Percentiles rank a stretch among this genome's conserved stretches.
phyloP scores from a whole-genome alignment of 1,140 invertebrate species.

The Cheumatopsyche charites region DNA sequence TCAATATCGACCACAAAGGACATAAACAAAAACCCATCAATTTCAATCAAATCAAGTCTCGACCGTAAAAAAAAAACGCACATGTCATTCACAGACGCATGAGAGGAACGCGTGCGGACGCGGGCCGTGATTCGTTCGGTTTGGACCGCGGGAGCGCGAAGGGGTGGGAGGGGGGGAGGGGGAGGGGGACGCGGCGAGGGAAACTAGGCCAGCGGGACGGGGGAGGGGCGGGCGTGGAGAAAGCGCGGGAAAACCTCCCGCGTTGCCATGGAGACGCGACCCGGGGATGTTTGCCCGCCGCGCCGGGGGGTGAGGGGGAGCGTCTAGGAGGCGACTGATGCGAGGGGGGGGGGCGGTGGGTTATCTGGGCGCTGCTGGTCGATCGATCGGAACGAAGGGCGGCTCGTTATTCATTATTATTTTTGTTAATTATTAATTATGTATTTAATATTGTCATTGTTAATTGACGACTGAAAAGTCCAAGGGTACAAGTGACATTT shows the following conservation, averaged over 20 bases:
- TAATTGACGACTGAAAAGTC: too few species aligned
- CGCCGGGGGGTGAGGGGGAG: slow-evolving; percentile 2
- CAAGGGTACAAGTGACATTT: too few species aligned
- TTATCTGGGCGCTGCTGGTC: slow-evolving; percentile 32
- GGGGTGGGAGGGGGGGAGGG: too few species aligned
- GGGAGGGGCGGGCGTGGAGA: neutral
- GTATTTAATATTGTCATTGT: too few species aligned
- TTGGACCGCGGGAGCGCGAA: too few species aligned
- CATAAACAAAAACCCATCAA: too few species aligned
- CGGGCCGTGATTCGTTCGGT: neutral
- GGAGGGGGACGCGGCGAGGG: neutral
- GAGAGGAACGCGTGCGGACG: neutral
- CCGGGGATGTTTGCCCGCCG: too few species aligned
- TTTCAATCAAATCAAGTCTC: too few species aligned
- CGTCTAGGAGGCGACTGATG: neutral
- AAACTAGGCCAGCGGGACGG: slow-evolving; percentile 25
- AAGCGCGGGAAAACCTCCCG: slow-evolving; percentile 35
- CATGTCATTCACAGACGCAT: neutral
- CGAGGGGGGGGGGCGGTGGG: slow-evolving; percentile 2
- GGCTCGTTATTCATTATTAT: neutral
- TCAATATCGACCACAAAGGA: too few species aligned
- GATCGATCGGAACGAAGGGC: slow-evolving; percentile 24
- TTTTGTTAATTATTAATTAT: too few species aligned
- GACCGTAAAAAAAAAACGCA: neutral
- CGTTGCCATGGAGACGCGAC: slow-evolving; percentile 31